These are phyloP conservation scores for Dreissena rostriformis DNA, from an alignment of 1,140 invertebrate species.

Conservation along the genomic window DNA sequence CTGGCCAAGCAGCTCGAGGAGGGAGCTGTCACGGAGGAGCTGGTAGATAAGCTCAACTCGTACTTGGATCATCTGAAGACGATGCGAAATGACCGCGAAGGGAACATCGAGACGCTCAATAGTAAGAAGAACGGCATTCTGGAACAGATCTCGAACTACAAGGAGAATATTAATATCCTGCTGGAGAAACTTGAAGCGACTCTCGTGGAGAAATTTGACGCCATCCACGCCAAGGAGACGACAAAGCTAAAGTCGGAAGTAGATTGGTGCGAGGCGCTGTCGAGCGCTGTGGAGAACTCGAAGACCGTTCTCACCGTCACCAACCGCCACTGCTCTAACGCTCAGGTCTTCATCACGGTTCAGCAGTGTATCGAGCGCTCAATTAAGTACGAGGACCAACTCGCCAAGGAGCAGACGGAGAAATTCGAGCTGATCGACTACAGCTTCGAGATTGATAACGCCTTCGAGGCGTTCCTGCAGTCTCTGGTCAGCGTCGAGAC, in stretches of 20 bases:
- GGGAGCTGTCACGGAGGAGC: slow-evolving; percentile 45
- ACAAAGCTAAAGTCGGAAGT: slow-evolving; percentile 33
- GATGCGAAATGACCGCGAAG: slow-evolving; percentile 46
- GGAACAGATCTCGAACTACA: slow-evolving; percentile 53
- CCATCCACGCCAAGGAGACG: slow-evolving; percentile 31
- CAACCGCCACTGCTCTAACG: slow-evolving; percentile 54
- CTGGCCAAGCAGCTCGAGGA: slow-evolving; percentile 53
- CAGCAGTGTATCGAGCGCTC: slow-evolving; percentile 51
- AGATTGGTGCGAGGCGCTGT: slow-evolving; percentile 39
- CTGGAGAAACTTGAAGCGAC: slow-evolving; percentile 50
- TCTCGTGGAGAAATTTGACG: slow-evolving; percentile 35
- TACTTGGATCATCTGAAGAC: slow-evolving; percentile 51
- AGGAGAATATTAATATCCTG: slow-evolving; percentile 51
- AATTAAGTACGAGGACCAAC: slow-evolving; percentile 39
- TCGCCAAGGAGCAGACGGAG: slow-evolving; percentile 46
- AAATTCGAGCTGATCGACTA: slow-evolving; percentile 49
- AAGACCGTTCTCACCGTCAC: slow-evolving; percentile 48
- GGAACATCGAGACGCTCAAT: slow-evolving; percentile 25
- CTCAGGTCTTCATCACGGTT: slow-evolving; percentile 53
- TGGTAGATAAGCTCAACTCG: slow-evolving; percentile 50
- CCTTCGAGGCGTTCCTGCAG: slow-evolving; percentile 51
- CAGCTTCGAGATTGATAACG: slow-evolving; percentile 54
- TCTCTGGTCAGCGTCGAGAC: slow-evolving; percentile 49
- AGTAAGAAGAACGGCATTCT: slow-evolving; percentile 46
- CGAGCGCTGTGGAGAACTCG: slow-evolving; percentile 48